These are phyloP conservation scores for Lasioglossum vierecki DNA, from an alignment of 2,888 invertebrate genomes.

Conservation along the genomic window DNA sequence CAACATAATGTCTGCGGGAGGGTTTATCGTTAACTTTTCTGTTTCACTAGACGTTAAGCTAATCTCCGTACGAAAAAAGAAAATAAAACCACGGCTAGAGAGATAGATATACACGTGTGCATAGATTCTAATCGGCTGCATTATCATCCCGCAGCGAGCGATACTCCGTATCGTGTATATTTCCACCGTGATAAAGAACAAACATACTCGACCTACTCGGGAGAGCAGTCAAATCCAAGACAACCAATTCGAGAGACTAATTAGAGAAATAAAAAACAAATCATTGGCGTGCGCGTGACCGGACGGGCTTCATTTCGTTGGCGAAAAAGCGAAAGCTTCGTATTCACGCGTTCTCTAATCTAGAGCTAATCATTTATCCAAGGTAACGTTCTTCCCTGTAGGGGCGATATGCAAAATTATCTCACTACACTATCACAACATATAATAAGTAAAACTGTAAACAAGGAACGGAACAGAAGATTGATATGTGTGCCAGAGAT, in stretches of 20 bases:
- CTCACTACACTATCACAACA: neutral
- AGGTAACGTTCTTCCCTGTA: conserved; percentile 71
- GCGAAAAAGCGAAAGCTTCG: conserved; percentile 54
- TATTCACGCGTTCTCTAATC: conserved; percentile 50
- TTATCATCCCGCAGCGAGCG: conserved; percentile 7
- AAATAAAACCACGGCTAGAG: conserved; percentile 17
- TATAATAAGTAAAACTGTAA: neutral
- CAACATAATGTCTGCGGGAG: conserved; percentile 69
- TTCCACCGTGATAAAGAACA: conserved; percentile 8
- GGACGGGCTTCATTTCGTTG: conserved; percentile 41
- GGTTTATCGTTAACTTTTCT: conserved; percentile 56
- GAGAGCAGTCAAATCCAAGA: conserved; percentile 77
- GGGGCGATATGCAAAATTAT: conserved; percentile 75
- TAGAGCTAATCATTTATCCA: conserved; percentile 72
- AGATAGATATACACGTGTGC: neutral
- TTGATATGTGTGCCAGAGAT: neutral
- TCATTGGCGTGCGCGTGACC: conserved; percentile 32
- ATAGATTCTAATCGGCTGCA: neutral
- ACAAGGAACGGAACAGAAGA: neutral
- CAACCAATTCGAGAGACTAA: conserved; percentile 70
- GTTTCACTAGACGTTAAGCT: conserved; percentile 67
- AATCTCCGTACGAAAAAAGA: conserved; percentile 22
- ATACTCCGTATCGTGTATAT: conserved; percentile 16
- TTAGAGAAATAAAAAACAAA: conserved; percentile 33
- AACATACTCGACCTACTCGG: conserved; percentile 64